These are phyloP conservation scores for Sussaba pulchella DNA, from an alignment of 2,888 invertebrate genomes.

Conservation along the genomic window DNA sequence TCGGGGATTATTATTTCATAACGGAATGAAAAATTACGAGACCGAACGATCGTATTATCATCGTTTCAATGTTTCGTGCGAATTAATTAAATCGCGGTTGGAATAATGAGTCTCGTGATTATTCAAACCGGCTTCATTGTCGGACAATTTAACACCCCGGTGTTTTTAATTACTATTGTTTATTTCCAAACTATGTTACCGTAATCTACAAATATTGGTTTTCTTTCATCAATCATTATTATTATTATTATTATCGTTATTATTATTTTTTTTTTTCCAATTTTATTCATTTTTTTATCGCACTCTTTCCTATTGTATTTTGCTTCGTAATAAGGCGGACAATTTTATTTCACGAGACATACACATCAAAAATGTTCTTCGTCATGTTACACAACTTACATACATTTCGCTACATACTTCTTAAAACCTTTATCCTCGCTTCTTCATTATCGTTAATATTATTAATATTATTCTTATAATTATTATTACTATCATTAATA, in stretches of 20 bases:
- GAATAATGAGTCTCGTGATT: constrained; percentile 33
- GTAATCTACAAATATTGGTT: constrained; percentile 79
- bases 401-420: constrained; percentile 76
- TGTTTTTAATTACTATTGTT: constrained; percentile 74
- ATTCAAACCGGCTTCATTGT: constrained; percentile 63
- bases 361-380: constrained; percentile 76
- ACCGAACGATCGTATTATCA: not conserved
- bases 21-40: constrained; percentile 54
- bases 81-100: constrained; percentile 45
- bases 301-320: constrained; percentile 76
- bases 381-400: constrained; percentile 76
- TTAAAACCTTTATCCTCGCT: constrained; percentile 57
- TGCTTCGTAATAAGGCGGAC: constrained; percentile 82
- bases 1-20: constrained; percentile 48
- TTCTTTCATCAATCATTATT: constrained; percentile 37
- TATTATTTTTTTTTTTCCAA: not conserved
- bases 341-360: constrained; percentile 80
- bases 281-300: constrained; percentile 1
- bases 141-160: constrained; percentile 72
- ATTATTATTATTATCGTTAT: too few species aligned
- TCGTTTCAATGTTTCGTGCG: constrained; percentile 61
- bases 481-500: not conserved
- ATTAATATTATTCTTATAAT: not conserved
- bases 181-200: constrained; percentile 76
- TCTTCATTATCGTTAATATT: constrained; percentile 51